These are phyloP conservation scores for Gallinago media DNA, from an alignment of 2,113 vertebrate genomes.

Conservation along the genomic window DNA sequence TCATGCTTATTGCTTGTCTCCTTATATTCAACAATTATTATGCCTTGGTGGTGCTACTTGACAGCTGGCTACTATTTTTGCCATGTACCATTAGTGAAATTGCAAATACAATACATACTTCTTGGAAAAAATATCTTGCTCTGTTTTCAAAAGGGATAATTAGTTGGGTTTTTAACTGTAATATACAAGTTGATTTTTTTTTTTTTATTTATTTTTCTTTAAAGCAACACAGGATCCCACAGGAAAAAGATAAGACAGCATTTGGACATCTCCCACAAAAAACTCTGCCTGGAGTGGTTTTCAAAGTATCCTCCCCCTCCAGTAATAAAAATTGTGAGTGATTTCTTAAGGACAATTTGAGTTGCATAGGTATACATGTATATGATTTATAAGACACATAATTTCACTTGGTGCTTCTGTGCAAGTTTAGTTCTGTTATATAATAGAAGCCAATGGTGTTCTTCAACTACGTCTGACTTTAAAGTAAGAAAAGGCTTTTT, in stretches of 20 bases:
- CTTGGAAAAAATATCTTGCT: not conserved
- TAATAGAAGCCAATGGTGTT: not conserved
- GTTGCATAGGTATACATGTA: not conserved
- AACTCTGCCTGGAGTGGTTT: not conserved
- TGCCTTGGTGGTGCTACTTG: not conserved
- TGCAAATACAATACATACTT: not conserved
- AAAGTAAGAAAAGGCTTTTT: not conserved
- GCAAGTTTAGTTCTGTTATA: not conserved
- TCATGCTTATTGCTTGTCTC: not conserved
- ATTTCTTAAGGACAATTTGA: not conserved
- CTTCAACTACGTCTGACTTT: not conserved
- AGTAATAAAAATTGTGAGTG: not conserved
- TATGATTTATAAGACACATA: not conserved
- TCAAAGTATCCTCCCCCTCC: not conserved
- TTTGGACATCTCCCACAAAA: not conserved
- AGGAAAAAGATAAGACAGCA: not conserved
- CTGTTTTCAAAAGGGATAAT: not conserved
- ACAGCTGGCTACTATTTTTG: not conserved
- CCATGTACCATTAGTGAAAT: not conserved
- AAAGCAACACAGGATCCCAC: not conserved
- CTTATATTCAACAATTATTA: not conserved
- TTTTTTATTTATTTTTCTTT: not conserved
- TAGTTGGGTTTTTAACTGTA: not conserved
- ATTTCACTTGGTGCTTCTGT: not conserved
- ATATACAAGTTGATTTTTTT: not conserved